These are phyloP conservation scores for Dasypolia templi DNA, from an alignment of 2,888 invertebrate species.

Conservation along the genomic window DNA sequence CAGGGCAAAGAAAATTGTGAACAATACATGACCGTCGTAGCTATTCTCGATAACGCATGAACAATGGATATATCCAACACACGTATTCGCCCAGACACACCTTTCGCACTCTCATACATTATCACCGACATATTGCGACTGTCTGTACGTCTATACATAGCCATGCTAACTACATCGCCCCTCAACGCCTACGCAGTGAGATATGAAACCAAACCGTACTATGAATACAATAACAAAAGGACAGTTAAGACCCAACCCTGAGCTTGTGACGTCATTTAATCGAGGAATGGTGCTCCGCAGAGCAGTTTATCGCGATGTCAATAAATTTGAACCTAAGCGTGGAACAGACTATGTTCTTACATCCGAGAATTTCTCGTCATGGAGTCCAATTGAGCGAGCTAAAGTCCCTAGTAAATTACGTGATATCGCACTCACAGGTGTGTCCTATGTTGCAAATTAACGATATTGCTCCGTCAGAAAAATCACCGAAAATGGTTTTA, in stretches of 20 bases:
- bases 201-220: slow-evolving; percentile 51
- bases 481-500: slow-evolving; percentile 24
- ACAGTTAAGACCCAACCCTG: slow-evolving; percentile 73
- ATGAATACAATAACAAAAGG: slow-evolving; percentile 72
- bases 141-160: slow-evolving; percentile 42
- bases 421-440: slow-evolving; percentile 55
- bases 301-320: slow-evolving; percentile 84
- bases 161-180: slow-evolving; percentile 39
- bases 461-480: slow-evolving; percentile 24
- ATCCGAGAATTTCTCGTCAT: slow-evolving; percentile 69
- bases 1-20: slow-evolving; percentile 1
- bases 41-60: slow-evolving; percentile 35
- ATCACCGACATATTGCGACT: slow-evolving; percentile 57
- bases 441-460: slow-evolving; percentile 47
- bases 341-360: slow-evolving; percentile 77
- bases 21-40: slow-evolving; percentile 1
- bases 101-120: slow-evolving; percentile 55
- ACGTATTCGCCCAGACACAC: slow-evolving; percentile 33
- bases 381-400: slow-evolving; percentile 68
- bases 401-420: slow-evolving; percentile 60
- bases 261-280: slow-evolving; percentile 75
- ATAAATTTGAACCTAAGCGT: slow-evolving; percentile 82
- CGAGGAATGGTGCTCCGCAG: slow-evolving; percentile 81
- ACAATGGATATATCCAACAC: slow-evolving; percentile 47
- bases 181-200: slow-evolving; percentile 40